These are phyloP conservation scores for Papilio dardanus DNA, from an alignment of 1,140 invertebrate species.

Conservation along the genomic window DNA sequence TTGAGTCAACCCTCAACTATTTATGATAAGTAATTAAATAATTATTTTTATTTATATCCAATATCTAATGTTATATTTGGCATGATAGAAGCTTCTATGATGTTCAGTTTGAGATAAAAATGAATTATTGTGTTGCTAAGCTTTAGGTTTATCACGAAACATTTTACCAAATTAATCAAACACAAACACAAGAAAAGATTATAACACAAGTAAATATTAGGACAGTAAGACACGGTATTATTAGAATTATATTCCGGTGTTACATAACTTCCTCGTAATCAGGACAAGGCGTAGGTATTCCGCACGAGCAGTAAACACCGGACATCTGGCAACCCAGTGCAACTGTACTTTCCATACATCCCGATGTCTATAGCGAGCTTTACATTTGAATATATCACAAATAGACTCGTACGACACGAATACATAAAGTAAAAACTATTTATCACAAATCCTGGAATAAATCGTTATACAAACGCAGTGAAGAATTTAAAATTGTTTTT, in stretches of 20 bases:
- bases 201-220: background rate
- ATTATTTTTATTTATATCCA: background rate
- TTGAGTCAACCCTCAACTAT: background rate
- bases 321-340: slow-evolving; percentile 18
- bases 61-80: background rate
- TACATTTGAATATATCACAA: slow-evolving; percentile 53
- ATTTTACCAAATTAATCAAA: background rate
- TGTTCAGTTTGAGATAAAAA: background rate
- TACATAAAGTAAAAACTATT: slow-evolving; percentile 49
- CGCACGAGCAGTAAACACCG: background rate
- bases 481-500: background rate
- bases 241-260: background rate
- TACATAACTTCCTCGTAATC: background rate
- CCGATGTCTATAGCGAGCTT: slow-evolving; percentile 37
- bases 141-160: background rate
- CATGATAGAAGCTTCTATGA: too few species aligned
- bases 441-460: slow-evolving; percentile 48
- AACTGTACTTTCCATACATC: background rate
- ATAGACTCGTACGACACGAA: slow-evolving; percentile 41
- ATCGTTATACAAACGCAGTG: background rate
- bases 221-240: background rate
- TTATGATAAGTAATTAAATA: background rate
- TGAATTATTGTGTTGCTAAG: background rate
- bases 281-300: slow-evolving; percentile 1
- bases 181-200: background rate